Evolutionary conservation across 2,797 vertebrate species (phyloP).

Genomic region (Darevskia nairensis): DNA sequence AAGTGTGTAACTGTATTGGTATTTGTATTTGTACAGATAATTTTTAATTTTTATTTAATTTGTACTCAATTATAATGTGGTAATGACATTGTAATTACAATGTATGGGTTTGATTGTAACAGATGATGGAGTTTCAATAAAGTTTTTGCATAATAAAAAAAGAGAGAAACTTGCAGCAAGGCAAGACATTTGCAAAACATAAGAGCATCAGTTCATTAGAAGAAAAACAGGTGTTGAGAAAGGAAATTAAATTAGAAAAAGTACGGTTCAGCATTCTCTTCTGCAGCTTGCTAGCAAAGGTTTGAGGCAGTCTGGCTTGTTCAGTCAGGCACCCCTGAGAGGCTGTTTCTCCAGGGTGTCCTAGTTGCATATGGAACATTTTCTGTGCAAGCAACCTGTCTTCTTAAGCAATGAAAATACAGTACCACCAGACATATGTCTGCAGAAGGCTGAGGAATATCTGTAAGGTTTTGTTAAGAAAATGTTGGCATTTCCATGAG

Average conservation of each 20-base stretch:
- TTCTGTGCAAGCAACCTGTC: background rate
- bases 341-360: background rate
- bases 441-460: constrained; percentile 8
- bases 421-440: constrained; percentile 8
- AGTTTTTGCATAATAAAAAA: too few relatives aligned
- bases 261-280: background rate
- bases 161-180: background rate
- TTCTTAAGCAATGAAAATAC: constrained; percentile 12
- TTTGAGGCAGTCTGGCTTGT: too few relatives aligned
- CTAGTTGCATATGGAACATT: background rate
- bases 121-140: too few relatives aligned
- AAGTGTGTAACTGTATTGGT: too few relatives aligned
- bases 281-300: background rate
- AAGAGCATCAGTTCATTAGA: background rate
- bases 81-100: too few relatives aligned
- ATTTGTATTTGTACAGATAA: too few relatives aligned
- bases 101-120: too few relatives aligned
- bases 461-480: constrained; percentile 6
- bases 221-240: background rate
- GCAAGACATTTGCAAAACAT: background rate
- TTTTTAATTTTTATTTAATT: too few relatives aligned
- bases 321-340: too few relatives aligned
- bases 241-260: background rate
- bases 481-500: background rate
- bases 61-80: too few relatives aligned